Evolutionary conservation across 92 coral and sea anemone species (phyloP).

Genomic region (Parazoanthus darwini): DNA sequence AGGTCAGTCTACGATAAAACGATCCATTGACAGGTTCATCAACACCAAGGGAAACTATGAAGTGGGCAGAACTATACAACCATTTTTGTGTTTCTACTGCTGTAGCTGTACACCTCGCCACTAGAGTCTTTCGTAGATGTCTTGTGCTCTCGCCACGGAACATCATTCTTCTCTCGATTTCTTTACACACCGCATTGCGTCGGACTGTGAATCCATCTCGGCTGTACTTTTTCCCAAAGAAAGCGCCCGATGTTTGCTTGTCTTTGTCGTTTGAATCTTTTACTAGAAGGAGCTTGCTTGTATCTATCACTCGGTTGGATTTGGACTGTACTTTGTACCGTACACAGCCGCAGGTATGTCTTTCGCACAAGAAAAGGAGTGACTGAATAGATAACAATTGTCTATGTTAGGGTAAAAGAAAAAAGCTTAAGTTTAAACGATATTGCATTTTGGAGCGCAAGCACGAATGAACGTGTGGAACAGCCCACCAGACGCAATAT

Average conservation of each 20-base stretch:
- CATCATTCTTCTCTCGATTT: not conserved
- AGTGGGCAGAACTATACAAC: no score
- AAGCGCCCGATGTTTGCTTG: not conserved
- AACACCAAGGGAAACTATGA: not conserved
- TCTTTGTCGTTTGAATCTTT: not conserved
- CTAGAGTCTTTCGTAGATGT: not conserved
- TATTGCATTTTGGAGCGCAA: no score
- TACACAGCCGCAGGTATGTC: no score
- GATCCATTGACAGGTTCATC: not conserved
- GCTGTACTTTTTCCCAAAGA: not conserved
- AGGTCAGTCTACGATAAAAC: no score
- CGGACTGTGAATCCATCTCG: not conserved
- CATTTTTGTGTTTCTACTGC: no score
- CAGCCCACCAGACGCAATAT: no score
- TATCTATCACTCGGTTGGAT: not conserved
- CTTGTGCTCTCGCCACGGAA: conserved; percentile 7
- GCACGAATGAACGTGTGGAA: no score
- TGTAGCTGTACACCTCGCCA: not conserved
- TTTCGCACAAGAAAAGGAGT: no score
- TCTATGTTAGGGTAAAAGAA: no score
- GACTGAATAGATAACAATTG: no score
- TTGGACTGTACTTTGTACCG: not conserved
- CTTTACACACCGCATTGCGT: conserved; percentile 3
- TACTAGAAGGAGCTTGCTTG: no score
- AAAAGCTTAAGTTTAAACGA: no score